These are phyloP conservation scores for Dolichoris vasculosae DNA, from an alignment of 1,140 invertebrate genomes.

Conservation along the genomic window DNA sequence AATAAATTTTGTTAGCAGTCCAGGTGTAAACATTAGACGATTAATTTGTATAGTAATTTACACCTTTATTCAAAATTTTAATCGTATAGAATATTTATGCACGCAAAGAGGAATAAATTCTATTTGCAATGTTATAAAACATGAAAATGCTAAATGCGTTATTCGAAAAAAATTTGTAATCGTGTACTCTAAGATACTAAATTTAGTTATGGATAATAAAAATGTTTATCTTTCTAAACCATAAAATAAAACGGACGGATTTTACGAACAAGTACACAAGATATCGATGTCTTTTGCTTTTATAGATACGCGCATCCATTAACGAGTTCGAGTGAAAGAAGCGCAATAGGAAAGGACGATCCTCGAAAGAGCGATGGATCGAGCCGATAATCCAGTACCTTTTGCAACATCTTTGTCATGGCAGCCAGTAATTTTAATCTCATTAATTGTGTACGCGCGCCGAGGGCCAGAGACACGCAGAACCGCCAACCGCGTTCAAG, in stretches of 20 bases:
- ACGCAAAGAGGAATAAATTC: background rate
- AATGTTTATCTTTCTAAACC: no score
- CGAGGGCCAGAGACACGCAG: background rate
- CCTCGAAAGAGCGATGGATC: background rate
- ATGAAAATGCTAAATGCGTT: background rate
- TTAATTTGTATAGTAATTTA: no score
- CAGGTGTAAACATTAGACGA: no score
- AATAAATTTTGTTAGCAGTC: no score
- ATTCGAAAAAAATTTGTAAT: background rate
- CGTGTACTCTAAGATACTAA: background rate
- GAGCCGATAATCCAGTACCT: background rate
- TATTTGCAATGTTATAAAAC: background rate
- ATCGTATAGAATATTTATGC: background rate
- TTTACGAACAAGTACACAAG: no score
- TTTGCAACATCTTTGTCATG: background rate
- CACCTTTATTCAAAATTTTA: no score
- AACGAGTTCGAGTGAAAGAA: background rate
- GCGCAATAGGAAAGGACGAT: background rate
- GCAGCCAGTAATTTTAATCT: conserved; percentile 32
- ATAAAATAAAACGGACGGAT: no score
- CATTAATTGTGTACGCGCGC: conserved; percentile 25
- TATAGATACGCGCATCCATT: background rate
- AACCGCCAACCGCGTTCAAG: conserved; percentile 23
- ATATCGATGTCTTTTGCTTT: background rate
- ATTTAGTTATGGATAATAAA: no score